Evolutionary conservation across 2,113 vertebrate genomes (phyloP), one percentile per base, ranked within the genome.

Genomic region (Nycticorax nycticorax): DNA sequence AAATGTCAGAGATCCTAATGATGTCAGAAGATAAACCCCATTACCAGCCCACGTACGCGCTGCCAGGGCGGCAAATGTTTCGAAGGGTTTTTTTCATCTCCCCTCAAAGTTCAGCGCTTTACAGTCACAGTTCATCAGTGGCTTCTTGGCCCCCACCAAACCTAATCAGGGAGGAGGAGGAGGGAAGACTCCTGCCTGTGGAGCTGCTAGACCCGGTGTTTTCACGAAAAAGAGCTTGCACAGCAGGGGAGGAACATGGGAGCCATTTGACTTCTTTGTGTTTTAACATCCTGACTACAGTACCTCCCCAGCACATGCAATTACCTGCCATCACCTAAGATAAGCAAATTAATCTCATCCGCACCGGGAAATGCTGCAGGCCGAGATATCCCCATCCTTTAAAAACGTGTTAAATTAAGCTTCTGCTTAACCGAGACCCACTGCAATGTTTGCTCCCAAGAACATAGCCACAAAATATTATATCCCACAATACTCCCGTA

Each of bases 1-100:
- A 88, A 96, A 97, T 95, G 97, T 93, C 96, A 95, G 93, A 74
- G 79, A 93, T 72, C 67, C 59, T 91, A 64, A 71, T 93, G 97
- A 95, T 96, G 95, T 97, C 96, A 96, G 78, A 60, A 91, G 96
- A 97, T 85, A 93, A 97, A 95, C 77, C 96, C 77, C 75, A 35
- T 6, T 41, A 53, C 73, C 1, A 55, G 85, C 80, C 71, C 84
- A 6, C 8, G 1, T 35, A 67, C 2, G 1, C 0, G 4, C 60
- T 83, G 94, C 89, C 85, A 71, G 93, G 64, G 39, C 68, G 1
- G 10, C 86, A 82, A 90, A 90, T 8, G 35, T n/a, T 91, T 67
- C 2, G 0, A 81, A 62, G 45, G 62, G 63, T 52, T 56, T 89
- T 89, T 78, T 88, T 66, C 57, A 69, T 63, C 80, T 80, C 55